Evolutionary conservation across 2,113 vertebrate genomes (phyloP).

Genomic region (Mastomys coucha): DNA sequence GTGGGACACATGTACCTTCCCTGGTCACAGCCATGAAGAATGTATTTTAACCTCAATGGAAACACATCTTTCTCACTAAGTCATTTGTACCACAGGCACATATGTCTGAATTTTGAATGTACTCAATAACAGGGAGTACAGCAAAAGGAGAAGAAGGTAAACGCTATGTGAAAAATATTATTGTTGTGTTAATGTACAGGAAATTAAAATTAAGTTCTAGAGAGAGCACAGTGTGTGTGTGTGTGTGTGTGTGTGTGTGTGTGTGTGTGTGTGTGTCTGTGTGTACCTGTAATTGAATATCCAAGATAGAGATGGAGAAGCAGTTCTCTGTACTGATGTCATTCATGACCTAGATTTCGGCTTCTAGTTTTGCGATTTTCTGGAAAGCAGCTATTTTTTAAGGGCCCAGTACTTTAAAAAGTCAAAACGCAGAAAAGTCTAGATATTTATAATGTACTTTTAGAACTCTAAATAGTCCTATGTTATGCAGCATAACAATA

Average conservation of each 20-base stretch:
- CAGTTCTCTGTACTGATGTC: not conserved
- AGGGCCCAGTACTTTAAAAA: conserved; percentile 50
- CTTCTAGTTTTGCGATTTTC: conserved; percentile 26
- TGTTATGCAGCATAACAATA: not conserved
- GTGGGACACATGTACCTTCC: conserved; percentile 15
- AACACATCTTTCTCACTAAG: conserved; percentile 44
- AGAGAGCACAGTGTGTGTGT: conserved; percentile 12
- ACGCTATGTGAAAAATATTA: conserved; percentile 45
- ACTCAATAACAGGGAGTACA: not conserved
- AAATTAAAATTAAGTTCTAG: conserved; percentile 62
- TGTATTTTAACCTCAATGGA: conserved; percentile 62
- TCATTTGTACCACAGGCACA: conserved; percentile 61
- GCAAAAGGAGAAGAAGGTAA: conserved; percentile 38
- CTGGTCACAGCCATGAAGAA: conserved; percentile 57
- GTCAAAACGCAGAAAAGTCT: conserved; percentile 29
- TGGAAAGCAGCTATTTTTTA: conserved; percentile 53
- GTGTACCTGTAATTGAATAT: conserved; percentile 36
- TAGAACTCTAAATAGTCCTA: conserved; percentile 11
- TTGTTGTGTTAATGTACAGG: conserved; percentile 53
- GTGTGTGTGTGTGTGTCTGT: not conserved
- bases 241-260: not conserved
- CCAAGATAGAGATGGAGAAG: not conserved
- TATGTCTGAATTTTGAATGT: conserved; percentile 44
- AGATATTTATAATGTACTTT: not conserved
- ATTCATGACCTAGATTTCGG: not conserved